Conservation (phyloP, 2,113 vertebrate genomes). For the Callospermophilus lateralis region DNA sequence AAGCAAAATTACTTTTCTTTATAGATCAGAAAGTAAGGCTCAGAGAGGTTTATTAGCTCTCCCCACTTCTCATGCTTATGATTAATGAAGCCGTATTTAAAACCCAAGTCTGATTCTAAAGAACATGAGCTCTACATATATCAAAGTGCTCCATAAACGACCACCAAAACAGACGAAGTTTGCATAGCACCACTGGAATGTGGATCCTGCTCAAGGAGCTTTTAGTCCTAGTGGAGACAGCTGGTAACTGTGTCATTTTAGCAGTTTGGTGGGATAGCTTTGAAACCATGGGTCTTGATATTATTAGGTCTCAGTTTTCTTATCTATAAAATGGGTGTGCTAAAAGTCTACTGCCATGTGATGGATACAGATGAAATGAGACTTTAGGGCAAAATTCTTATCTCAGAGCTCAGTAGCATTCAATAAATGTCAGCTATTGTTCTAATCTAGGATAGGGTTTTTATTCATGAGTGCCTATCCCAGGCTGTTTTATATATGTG, state of each 20-base stretch:
- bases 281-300: not conserved
- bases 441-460: not conserved
- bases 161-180: not conserved
- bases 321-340: not conserved
- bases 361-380: not conserved
- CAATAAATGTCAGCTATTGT: not conserved
- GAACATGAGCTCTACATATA: not conserved
- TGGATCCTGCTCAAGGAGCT: too few relatives aligned
- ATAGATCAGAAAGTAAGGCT: not conserved
- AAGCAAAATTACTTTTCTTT: not conserved
- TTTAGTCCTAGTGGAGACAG: not conserved
- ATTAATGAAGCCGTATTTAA: not conserved
- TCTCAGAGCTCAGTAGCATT: not conserved
- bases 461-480: not conserved
- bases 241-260: not conserved
- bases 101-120: conserved; percentile 1
- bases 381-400: not conserved
- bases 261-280: not conserved
- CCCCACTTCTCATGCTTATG: not conserved
- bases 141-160: not conserved
- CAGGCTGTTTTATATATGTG: not conserved
- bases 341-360: not conserved
- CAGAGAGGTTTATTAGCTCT: not conserved
- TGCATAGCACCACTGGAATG: not conserved
- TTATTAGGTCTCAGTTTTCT: not conserved